Conservation (phyloP, 2,113 vertebrate species). For the Trochalopteron elliotii region DNA sequence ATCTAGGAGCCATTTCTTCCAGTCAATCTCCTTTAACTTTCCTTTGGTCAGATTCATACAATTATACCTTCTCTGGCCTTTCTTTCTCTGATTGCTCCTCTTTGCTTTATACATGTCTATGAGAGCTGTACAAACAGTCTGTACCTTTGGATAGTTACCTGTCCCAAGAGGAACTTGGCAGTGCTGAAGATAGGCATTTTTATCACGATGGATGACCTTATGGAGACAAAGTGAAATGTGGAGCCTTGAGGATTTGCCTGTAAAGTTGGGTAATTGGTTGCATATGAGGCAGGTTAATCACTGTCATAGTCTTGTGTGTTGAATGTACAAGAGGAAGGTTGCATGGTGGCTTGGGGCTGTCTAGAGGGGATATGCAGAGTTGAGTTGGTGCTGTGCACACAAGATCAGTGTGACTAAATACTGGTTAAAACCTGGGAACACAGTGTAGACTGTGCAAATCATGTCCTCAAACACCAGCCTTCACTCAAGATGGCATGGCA, state of each 20-base stretch:
- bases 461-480: background rate
- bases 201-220: background rate
- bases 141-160: background rate
- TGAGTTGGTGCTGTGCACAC: background rate
- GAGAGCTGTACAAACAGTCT: background rate
- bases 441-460: background rate
- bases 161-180: background rate
- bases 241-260: background rate
- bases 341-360: background rate
- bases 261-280: slow-evolving; percentile 18
- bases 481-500: background rate
- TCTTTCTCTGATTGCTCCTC: background rate
- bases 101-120: background rate
- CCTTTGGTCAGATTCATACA: background rate
- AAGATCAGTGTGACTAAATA: background rate
- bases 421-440: background rate
- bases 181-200: background rate
- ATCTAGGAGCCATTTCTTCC: background rate
- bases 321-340: background rate
- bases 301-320: background rate
- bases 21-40: background rate
- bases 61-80: background rate
- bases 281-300: slow-evolving; percentile 34
- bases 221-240: background rate
- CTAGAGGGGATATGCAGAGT: background rate